A percentile compares a stretch with the other conserved stretches of the same genome.
Conservation (phyloP, 2,797 vertebrate species). For the Hypotaenidia okinawae region DNA sequence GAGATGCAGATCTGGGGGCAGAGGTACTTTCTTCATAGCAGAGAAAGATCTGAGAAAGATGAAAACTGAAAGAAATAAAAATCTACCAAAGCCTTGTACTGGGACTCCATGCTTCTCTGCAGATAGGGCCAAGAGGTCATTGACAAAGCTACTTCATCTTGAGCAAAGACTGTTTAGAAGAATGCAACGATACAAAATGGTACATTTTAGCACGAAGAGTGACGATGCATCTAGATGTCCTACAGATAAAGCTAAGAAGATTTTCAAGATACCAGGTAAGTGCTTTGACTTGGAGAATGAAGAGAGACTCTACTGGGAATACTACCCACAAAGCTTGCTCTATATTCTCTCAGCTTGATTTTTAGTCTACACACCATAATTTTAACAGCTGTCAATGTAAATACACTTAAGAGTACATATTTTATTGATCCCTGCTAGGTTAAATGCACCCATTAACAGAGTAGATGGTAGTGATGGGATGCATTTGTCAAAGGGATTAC, state of each 20-base stretch:
- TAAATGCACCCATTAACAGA: not conserved
- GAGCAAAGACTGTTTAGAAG: not conserved
- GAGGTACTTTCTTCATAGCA: not conserved
- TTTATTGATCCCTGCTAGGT: not conserved
- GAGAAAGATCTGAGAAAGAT: not conserved
- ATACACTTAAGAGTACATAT: not conserved
- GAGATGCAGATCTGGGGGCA: not conserved
- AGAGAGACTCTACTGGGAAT: not conserved
- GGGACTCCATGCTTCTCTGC: not conserved
- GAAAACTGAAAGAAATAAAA: not conserved
- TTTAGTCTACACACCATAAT: not conserved
- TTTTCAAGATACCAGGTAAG: not conserved
- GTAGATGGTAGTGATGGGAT: not conserved
- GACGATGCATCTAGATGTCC: not conserved
- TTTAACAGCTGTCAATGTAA: conserved; percentile 14
- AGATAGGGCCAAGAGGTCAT: not conserved
- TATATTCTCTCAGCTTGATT: not conserved
- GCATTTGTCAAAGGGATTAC: not conserved
- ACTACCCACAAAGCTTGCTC: not conserved
- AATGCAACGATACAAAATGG: not conserved
- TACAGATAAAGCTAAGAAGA: not conserved
- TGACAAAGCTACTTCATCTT: not conserved
- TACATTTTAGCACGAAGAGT: not conserved
- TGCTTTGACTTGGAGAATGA: not conserved
- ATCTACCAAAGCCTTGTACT: not conserved